Percentiles rank a stretch among this genome's conserved stretches.
Conservation (phyloP, 2,113 vertebrate species). For the Narcine bancroftii region DNA sequence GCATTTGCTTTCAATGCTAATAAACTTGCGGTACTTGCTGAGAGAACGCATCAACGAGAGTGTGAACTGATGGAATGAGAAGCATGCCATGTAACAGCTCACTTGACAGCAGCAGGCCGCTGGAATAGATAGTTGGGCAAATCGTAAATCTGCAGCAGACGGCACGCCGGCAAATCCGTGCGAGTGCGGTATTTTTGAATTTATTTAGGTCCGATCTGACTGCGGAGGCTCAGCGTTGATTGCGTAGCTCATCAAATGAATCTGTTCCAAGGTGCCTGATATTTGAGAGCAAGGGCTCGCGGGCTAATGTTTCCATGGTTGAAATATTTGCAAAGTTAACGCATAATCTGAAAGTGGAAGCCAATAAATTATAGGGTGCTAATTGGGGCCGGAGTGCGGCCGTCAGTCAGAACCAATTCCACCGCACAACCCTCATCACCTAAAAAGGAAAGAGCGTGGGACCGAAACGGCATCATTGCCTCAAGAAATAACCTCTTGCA, state of each 20-base stretch:
- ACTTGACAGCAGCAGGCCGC: not conserved
- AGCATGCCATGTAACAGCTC: not conserved
- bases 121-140: not conserved
- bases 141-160: not conserved
- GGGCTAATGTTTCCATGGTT: conserved; percentile 69
- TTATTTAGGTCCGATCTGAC: not conserved
- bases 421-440: conserved; percentile 69
- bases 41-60: not conserved
- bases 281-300: conserved; percentile 59
- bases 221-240: not conserved
- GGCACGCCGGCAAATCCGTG: not conserved
- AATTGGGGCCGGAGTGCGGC: conserved; percentile 70
- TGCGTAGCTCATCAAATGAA: not conserved
- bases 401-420: conserved; percentile 64
- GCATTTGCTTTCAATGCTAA: not conserved
- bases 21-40: not conserved
- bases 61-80: not conserved
- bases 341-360: conserved; percentile 77
- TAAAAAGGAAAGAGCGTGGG: conserved; percentile 68
- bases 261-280: conserved; percentile 31
- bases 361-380: conserved; percentile 78
- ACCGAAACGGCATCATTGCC: conserved; percentile 64
- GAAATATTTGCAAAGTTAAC: conserved; percentile 80
- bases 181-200: conserved; percentile 12
- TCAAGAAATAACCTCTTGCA: conserved; percentile 58